These are phyloP conservation scores for Pocillopora meandrina DNA, from an alignment of 92 coral and sea anemone genomes.

Conservation along the genomic window DNA sequence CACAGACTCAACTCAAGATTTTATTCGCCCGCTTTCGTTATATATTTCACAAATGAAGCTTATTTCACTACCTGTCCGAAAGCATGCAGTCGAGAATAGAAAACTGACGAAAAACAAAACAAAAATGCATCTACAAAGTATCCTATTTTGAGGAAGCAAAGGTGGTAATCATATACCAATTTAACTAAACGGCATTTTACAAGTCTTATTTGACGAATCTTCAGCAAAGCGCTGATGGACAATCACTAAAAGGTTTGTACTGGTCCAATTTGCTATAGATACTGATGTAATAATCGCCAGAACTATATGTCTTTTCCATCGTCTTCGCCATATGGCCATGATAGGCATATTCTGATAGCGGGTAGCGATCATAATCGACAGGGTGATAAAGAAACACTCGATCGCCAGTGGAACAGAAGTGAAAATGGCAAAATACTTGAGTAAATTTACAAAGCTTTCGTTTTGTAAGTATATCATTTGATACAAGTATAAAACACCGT, in stretches of 20 bases:
- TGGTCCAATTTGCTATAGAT: background rate
- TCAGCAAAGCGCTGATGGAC: background rate
- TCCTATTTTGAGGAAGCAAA: too few relatives aligned
- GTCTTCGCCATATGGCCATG: conserved; percentile 23
- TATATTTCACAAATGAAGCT: too few relatives aligned
- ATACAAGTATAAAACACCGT: background rate
- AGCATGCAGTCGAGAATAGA: too few relatives aligned
- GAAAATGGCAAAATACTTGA: conserved; percentile 1
- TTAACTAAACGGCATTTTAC: background rate
- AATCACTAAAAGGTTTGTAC: background rate
- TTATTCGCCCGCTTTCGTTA: too few relatives aligned
- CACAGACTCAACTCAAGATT: too few relatives aligned
- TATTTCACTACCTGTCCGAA: too few relatives aligned
- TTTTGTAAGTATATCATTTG: background rate
- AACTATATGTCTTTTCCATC: conserved; percentile 14
- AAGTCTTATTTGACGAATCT: background rate
- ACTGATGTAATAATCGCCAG: background rate
- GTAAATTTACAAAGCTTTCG: background rate
- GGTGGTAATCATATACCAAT: background rate
- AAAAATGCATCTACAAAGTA: too few relatives aligned
- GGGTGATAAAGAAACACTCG: too few relatives aligned
- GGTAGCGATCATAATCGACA: too few relatives aligned
- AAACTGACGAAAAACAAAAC: too few relatives aligned
- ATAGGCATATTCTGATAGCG: background rate
- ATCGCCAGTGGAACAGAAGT: too few relatives aligned